Conservation (phyloP, 1,140 invertebrate genomes). For the Lutraria rhynchaena region DNA sequence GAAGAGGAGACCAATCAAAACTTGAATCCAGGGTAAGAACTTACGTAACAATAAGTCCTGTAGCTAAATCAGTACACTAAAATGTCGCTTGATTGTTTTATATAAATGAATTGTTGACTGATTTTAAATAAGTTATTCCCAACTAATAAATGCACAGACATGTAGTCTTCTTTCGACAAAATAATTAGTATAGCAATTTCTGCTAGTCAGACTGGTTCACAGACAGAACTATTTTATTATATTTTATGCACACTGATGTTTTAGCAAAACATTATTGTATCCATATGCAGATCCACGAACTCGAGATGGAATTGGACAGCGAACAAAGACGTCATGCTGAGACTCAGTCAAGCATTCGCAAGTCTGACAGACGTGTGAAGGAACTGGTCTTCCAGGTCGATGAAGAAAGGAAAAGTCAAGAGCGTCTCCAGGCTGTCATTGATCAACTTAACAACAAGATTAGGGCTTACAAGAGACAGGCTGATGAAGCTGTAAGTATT, state of each 20-base stretch:
- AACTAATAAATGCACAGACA: neutral
- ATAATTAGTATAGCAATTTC: neutral
- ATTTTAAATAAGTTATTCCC: neutral
- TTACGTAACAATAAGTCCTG: neutral
- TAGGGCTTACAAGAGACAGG: slow-evolving; percentile 99
- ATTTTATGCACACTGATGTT: too few species aligned
- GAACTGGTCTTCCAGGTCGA: slow-evolving; percentile 91
- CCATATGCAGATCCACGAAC: slow-evolving; percentile 84
- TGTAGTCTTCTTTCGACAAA: neutral
- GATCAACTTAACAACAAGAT: slow-evolving; percentile 99
- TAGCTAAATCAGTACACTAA: neutral
- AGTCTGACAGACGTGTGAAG: slow-evolving; percentile 89
- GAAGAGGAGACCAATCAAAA: slow-evolving; percentile 89
- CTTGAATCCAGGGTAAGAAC: slow-evolving; percentile 82
- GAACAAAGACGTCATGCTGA: slow-evolving; percentile 95
- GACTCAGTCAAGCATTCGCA: slow-evolving; percentile 86
- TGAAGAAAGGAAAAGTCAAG: slow-evolving; percentile 98
- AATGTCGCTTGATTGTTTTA: neutral
- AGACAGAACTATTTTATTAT: neutral
- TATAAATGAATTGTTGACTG: neutral
- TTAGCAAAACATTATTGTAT: too few species aligned
- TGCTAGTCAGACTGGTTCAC: neutral
- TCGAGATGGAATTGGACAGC: slow-evolving; percentile 97
- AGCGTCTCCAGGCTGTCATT: slow-evolving; percentile 98
- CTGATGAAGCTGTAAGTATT: slow-evolving; percentile 93